These are phyloP conservation scores for Pipistrellus pygmaeus DNA, from an alignment of 2,797 vertebrate genomes.

Conservation along the genomic window DNA sequence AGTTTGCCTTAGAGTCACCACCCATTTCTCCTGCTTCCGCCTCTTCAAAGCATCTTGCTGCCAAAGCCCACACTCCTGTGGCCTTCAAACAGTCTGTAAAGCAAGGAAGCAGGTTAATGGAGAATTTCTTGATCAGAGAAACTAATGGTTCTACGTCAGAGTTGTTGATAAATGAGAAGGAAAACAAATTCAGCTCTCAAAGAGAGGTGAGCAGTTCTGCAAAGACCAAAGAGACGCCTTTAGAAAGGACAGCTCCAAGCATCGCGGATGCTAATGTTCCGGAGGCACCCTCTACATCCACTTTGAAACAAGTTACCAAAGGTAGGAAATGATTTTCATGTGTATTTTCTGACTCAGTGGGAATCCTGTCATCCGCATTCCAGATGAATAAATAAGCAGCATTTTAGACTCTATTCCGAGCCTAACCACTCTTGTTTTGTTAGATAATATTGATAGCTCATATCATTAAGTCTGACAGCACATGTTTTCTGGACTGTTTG, in stretches of 20 bases:
- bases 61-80: constrained; percentile 81
- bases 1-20: constrained; percentile 88
- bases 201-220: not conserved
- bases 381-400: not conserved
- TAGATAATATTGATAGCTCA: not conserved
- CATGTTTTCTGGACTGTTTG: not conserved
- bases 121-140: constrained; percentile 88
- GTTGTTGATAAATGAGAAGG: constrained; percentile 56
- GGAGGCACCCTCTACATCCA: constrained; percentile 89
- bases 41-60: constrained; percentile 55
- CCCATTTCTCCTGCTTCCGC: constrained; percentile 84
- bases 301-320: constrained; percentile 88
- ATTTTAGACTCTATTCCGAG: not conserved
- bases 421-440: not conserved
- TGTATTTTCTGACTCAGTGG: not conserved
- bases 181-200: constrained; percentile 20
- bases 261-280: not conserved
- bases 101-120: constrained; percentile 83
- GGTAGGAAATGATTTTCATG: constrained; percentile 86
- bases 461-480: not conserved
- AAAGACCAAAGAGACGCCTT: constrained; percentile 34
- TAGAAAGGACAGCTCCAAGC: not conserved
- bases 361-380: not conserved
- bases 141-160: constrained; percentile 28
- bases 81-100: constrained; percentile 70